Conservation (phyloP, 2,113 vertebrate genomes). For the Chrysochloris asiatica region DNA sequence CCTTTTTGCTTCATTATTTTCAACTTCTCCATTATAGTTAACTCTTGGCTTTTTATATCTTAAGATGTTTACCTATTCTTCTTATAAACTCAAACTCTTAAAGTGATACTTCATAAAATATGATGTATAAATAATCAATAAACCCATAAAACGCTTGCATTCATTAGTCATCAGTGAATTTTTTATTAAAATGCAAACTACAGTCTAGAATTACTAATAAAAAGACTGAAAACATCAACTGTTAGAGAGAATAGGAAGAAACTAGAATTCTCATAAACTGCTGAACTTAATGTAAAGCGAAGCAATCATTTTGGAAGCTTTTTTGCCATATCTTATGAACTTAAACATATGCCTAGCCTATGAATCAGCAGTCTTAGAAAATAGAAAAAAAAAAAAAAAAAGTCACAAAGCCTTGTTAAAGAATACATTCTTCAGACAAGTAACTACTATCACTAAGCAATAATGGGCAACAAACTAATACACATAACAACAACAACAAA, state of each 20-base stretch:
- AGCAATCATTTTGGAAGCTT: not conserved
- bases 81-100: not conserved
- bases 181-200: not conserved
- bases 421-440: too few species aligned
- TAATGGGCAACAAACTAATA: not conserved
- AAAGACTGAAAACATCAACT: not conserved
- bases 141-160: not conserved
- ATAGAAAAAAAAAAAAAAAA: too few species aligned
- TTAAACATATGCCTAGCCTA: not conserved
- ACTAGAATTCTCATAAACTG: not conserved
- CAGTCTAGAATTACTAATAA: slow-evolving; percentile 12
- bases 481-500: not conserved
- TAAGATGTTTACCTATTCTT: too few species aligned
- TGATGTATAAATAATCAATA: not conserved
- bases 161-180: not conserved
- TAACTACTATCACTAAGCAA: not conserved
- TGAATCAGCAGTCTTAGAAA: not conserved
- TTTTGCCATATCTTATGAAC: not conserved
- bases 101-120: not conserved
- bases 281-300: not conserved
- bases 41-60: too few species aligned
- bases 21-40: not conserved
- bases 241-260: not conserved
- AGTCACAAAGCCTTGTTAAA: too few species aligned
- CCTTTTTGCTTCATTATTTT: not conserved